Conservation (phyloP, 2,888 invertebrate genomes). For the Imbricaverruca yamaguchii region DNA sequence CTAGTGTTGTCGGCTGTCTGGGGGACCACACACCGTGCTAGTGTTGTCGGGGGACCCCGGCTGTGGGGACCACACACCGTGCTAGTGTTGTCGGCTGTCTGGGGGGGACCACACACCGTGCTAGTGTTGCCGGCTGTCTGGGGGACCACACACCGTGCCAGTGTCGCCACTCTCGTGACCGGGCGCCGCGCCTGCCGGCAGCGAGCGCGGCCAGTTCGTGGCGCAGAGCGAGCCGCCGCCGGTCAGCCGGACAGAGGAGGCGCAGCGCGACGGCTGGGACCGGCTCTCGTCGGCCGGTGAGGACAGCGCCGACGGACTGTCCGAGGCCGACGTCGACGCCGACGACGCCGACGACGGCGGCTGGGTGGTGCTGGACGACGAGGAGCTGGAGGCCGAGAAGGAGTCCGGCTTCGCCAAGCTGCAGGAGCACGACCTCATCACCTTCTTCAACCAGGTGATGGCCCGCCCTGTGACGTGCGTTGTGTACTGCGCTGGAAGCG, state of each 20-base stretch:
- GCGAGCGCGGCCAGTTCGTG: neutral
- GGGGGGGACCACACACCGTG: no score
- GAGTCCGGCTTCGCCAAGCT: neutral
- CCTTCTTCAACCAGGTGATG: neutral
- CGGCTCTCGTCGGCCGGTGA: no score
- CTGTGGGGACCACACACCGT: no score
- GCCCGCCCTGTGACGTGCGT: no score
- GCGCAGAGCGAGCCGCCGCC: neutral
- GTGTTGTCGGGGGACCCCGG: no score
- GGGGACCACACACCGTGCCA: no score
- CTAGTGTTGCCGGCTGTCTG: no score
- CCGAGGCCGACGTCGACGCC: neutral
- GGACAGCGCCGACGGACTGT: neutral
- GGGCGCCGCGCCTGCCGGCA: neutral
- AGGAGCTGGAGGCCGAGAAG: constrained; percentile 17
- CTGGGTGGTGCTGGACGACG: constrained; percentile 15
- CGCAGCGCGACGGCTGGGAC: neutral
- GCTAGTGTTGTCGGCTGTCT: no score
- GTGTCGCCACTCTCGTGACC: no score
- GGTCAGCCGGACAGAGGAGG: neutral
- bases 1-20: no score
- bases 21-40: no score
- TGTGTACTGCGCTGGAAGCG: no score
- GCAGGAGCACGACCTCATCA: constrained; percentile 1
- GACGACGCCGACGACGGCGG: neutral